Evolutionary conservation across 2,797 vertebrate genomes (phyloP).

Genomic region (Euthynnus affinis): DNA sequence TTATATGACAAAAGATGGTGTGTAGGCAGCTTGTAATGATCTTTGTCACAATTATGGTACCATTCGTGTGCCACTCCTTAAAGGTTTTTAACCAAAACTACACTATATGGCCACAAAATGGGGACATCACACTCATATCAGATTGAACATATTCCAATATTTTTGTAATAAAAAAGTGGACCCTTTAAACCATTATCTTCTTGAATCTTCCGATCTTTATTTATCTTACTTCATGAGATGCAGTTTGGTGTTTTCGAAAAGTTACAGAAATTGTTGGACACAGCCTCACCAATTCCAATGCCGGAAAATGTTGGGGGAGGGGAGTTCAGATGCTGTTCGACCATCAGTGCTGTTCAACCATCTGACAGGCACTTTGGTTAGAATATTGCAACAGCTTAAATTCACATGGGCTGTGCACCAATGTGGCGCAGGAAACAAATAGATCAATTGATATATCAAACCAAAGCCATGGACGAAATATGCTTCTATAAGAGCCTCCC

Average conservation of each 20-base stretch:
- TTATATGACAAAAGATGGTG: conserved; percentile 77
- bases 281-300: rapidly evolving
- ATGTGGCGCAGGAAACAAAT: conserved; percentile 47
- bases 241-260: too few species aligned
- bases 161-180: background rate
- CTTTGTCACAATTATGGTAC: conserved; percentile 69
- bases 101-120: conserved; percentile 24
- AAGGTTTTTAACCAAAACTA: conserved; percentile 57
- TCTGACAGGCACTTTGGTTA: conserved; percentile 29
- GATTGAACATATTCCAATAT: conserved; percentile 5
- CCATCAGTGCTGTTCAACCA: conserved; percentile 12
- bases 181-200: background rate
- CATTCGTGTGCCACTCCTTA: conserved; percentile 67
- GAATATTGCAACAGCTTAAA: conserved; percentile 29
- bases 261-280: background rate
- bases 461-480: conserved; percentile 40
- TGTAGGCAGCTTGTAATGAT: conserved; percentile 66
- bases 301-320: background rate
- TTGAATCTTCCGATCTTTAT: conserved; percentile 6
- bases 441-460: conserved; percentile 56
- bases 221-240: too few species aligned
- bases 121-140: conserved; percentile 13
- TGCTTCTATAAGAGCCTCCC: conserved; percentile 15
- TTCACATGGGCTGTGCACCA: conserved; percentile 12
- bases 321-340: conserved; percentile 18